Evolutionary conservation across 2,113 vertebrate genomes (phyloP), one percentile per base, ranked within the genome.

Genomic region (Gavia stellata): DNA sequence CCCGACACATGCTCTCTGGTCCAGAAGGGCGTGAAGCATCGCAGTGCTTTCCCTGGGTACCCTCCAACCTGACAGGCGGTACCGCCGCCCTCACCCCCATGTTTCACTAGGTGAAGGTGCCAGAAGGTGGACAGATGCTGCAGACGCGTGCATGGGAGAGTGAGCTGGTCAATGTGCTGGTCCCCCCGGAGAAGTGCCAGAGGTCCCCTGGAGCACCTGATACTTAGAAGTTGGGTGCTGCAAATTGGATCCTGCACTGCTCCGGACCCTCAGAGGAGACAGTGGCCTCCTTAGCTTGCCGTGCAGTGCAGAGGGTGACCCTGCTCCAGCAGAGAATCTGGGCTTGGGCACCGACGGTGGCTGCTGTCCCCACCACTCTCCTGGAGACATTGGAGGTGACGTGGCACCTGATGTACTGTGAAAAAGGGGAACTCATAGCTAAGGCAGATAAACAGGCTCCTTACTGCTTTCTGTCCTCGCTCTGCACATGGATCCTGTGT

Each of bases 401-500:
- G 2, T 6, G 26, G 38, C 0, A 3, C 25, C 44, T 45, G 18
- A 42, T 36, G 38, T 9, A 9, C 49, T 9, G 10, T 0, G 0
- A 87, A 53, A 72, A 95, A 88, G 40, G 33, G 63, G 91, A 96
- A 73, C 75, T 71, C 6, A 3, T 2, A 56, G 53, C 58, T 55
- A 26, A 72, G 31, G 53, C 80, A 81, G 47, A 91, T 28, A 61
- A 88, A 77, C 26, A 83, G 59, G 29, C 20, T 68, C 34, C 88
- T 55, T 65, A 38, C 56, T 80, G n/a, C 14, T 55, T 86, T 86
- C 86, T 92, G 67, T 50, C 71, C 44, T 85, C 2, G 1, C 61
- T 62, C 44, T 63, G 91, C 83, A 56, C 44, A 10, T 55, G 49
- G 40, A 56, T 91, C 80, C 77, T 80, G 33, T 83, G 66, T 56